Evolutionary conservation across 2,888 invertebrate species (phyloP).

Genomic region (Ptilodon capucinus): DNA sequence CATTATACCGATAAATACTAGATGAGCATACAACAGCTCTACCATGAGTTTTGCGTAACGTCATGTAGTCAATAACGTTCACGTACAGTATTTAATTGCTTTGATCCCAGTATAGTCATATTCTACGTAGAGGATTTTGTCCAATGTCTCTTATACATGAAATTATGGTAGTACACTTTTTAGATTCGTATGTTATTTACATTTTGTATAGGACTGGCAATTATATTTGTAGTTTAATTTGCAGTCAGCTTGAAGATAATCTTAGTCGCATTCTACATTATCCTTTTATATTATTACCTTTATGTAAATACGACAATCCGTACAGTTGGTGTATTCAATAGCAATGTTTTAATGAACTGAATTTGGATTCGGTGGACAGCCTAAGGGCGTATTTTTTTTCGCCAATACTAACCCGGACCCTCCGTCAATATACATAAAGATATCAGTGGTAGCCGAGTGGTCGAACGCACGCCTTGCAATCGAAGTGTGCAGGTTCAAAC

Average conservation of each 20-base stretch:
- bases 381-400: no score
- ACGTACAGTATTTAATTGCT: no score
- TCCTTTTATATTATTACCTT: conserved; percentile 30
- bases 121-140: no score
- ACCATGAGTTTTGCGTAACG: no score
- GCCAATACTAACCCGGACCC: no score
- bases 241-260: conserved; percentile 54
- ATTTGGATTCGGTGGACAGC: conserved; percentile 26
- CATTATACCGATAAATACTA: conserved; percentile 9
- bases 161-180: no score
- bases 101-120: conserved; percentile 35
- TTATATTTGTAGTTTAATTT: conserved; percentile 75
- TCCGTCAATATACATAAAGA: no score
- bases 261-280: conserved; percentile 50
- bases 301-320: conserved; percentile 36
- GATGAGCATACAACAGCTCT: conserved; percentile 49
- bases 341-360: conserved; percentile 33
- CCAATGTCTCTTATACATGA: no score
- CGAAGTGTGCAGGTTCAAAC: no score
- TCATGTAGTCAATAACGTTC: no score
- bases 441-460: no score
- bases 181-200: conserved; percentile 45
- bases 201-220: conserved; percentile 60
- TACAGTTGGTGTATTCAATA: conserved; percentile 39
- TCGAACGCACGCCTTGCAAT: no score